Evolutionary conservation across 2,797 vertebrate species (phyloP), one percentile per base, ranked within the genome.

Genomic region (Tangara arthus): DNA sequence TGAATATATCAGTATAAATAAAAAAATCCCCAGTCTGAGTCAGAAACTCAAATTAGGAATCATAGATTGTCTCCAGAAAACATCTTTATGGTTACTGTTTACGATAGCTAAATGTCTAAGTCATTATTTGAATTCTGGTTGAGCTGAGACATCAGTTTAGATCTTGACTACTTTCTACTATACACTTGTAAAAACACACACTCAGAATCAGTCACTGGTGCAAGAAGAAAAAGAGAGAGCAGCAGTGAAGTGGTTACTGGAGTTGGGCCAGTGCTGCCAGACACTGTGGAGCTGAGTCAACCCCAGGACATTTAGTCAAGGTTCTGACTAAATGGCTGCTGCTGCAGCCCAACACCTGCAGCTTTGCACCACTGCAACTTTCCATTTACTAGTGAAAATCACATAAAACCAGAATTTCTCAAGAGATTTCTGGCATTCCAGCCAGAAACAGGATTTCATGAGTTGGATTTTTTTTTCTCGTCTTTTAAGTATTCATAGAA

Each of bases 1-100:
- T 71, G n/a, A 49, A 37, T 65, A 71, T 20, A 71, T 26, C 19
- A 56, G 2, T 11, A 1, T 19, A 89, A 56, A 28, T 42, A 47
- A 57, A 64, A 53, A n/a, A 8, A 32, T 8, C 8, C 3, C 7
- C 20, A 44, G 21, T 37, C 4, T 0, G 2, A 57, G 8, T 41
- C 35, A 80, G 44, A 94, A 80, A 80, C 8, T 47, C 34, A 79
- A 71, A 61, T 22, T 0, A 57, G 2, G 23, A 76, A 56, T 50
- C 24, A 35, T 0, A 82, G 15, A 27, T 19, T 42, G 3, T 66
- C 26, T 86, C n/a, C 28, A 32, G 30, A 89, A 39, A 77, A 17
- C 6, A 28, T 24, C 12, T 70, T 84, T 26, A 35, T 18, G 6
- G 3, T 32, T 73, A 26, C 34, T 70, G 4, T 44, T 66, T 60